Percentiles rank a stretch among this genome's conserved stretches.
phyloP scores from a whole-genome alignment of 2,797 vertebrate genomes.

The Pipistrellus kuhlii region DNA sequence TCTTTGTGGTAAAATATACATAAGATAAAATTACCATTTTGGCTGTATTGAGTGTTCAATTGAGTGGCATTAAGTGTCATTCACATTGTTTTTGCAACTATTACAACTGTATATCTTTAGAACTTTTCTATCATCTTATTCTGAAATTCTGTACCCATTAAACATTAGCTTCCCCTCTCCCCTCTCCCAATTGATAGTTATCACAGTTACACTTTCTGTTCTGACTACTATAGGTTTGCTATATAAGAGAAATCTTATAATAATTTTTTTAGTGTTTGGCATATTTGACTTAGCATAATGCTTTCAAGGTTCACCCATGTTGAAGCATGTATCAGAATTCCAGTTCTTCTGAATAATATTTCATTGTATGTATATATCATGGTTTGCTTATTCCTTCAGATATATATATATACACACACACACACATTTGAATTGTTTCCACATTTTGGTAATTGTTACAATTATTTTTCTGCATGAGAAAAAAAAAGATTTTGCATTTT shows the following conservation, averaged over 20 bases:
- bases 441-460: not conserved
- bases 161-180: not conserved
- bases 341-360: slow-evolving; percentile 37
- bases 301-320: slow-evolving; percentile 12
- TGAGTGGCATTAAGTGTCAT: not conserved
- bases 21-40: slow-evolving; percentile 30
- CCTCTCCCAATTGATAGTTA: not conserved
- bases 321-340: not conserved
- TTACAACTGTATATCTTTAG: not conserved
- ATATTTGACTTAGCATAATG: slow-evolving; percentile 10
- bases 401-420: too few species aligned
- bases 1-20: slow-evolving; percentile 7
- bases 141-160: not conserved
- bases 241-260: not conserved
- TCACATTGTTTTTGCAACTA: not conserved
- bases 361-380: not conserved
- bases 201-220: not conserved
- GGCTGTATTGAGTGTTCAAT: not conserved
- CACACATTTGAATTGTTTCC: not conserved
- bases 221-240: not conserved
- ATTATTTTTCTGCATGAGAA: not conserved
- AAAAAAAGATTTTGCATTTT: not conserved
- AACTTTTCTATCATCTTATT: not conserved
- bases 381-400: not conserved
- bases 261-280: not conserved